Base-by-base conservation (phyloP, 1,140 invertebrate genomes). In the Elysia chlorotica region DNA sequence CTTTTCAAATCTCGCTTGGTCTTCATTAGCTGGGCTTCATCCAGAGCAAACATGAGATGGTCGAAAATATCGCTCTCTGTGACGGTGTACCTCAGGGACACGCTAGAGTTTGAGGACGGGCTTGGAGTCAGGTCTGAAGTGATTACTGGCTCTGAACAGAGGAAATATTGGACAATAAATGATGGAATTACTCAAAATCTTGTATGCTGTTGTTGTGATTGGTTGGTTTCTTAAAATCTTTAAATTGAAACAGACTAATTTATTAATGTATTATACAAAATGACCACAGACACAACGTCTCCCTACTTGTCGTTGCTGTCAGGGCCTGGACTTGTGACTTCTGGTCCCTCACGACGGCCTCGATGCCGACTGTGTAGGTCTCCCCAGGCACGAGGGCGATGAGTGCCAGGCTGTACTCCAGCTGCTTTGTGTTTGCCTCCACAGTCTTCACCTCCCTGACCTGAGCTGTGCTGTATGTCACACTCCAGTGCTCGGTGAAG, bases 281-380 rank as follows among this genome's bases (percentile, higher is more conserved):
- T n/a, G n/a, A n/a, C n/a, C 30, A n/a, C 62, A 65, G 14, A 35
- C 25, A 30, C 36, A 30, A 38, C n/a, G 2, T 21, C 23, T 28
- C 78, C 78, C 76, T 77, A 81, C 80, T 77, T 61, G 79, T 67
- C 36, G 78, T 79, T 0, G 72, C 75, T 54, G 74, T 73, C 4
- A 77, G 37, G 10, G 23, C 10, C 1, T 65, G 33, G 19, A 23
- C 28, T 17, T 68, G 56, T 21, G 80, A 81, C 35, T 30, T 73
- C 6, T 61, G 28, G 48, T 73, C 70, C 35, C 61, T 38, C 19
- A 76, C 73, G 10, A 71, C 35, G 61, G 75, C 77, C 30, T 28
- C 65, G 35, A 81, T 65, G 48, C 65, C 56, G 38, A 79, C 56
- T 17, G 62, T 70, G 61, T 81, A 81, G 5, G 65, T 75, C 25